These are phyloP conservation scores for Gulo gulo DNA, from an alignment of 2,113 vertebrate genomes.

Conservation along the genomic window DNA sequence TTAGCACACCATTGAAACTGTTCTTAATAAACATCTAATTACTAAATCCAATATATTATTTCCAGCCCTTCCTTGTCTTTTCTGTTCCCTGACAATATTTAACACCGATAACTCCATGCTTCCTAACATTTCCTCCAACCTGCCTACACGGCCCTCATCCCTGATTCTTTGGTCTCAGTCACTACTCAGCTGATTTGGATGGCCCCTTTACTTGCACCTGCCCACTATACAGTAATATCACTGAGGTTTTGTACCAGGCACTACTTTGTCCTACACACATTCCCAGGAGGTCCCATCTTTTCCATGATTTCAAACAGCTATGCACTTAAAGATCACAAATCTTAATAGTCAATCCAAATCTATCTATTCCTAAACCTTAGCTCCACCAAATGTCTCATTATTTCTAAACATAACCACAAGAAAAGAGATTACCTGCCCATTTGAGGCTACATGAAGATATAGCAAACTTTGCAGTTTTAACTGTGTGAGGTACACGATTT, in stretches of 20 bases:
- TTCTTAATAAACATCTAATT: background rate
- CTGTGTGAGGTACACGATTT: background rate
- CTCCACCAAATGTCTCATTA: background rate
- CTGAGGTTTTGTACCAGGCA: background rate
- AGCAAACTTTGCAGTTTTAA: background rate
- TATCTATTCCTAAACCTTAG: background rate
- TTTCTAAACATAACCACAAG: background rate
- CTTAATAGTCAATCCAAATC: background rate
- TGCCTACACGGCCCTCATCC: background rate
- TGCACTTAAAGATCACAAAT: background rate
- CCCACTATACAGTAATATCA: background rate
- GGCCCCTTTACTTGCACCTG: background rate
- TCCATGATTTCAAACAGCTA: background rate
- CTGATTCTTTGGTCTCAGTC: background rate
- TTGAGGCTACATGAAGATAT: background rate
- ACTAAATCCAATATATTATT: background rate
- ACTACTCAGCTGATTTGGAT: background rate
- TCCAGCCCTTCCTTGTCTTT: background rate
- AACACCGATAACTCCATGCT: background rate
- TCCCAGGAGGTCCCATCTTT: background rate
- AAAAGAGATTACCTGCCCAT: background rate
- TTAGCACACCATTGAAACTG: background rate
- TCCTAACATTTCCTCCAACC: background rate
- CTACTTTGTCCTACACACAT: background rate
- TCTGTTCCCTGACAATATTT: background rate